Conservation (phyloP, 2,888 invertebrate species). For the Creontiades dilutus region DNA sequence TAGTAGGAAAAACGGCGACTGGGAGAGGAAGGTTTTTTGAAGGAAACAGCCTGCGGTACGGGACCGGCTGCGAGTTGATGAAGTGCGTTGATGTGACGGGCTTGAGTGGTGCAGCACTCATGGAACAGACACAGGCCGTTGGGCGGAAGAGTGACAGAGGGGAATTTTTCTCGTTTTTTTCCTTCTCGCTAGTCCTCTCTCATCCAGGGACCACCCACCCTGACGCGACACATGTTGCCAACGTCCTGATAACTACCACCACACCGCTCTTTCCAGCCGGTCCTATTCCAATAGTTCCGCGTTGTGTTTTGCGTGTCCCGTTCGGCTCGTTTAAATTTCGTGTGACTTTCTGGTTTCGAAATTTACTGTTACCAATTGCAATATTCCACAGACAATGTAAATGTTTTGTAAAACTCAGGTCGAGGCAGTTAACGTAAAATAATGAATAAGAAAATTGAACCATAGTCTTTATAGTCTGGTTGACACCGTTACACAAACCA, state of each 20-base stretch:
- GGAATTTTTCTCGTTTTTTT: neutral
- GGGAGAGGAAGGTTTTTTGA: neutral
- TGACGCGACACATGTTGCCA: conserved; percentile 30
- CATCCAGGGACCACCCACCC: conserved; percentile 21
- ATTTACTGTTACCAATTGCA: no score
- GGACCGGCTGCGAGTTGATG: conserved; percentile 25
- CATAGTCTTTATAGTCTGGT: no score
- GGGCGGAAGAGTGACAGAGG: neutral
- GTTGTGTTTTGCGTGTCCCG: neutral
- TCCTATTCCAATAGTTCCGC: neutral
- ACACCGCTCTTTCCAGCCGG: neutral
- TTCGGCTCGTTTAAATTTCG: no score
- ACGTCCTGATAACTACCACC: conserved; percentile 18
- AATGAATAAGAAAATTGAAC: no score
- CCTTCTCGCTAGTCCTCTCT: conserved; percentile 25
- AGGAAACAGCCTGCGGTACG: conserved; percentile 18
- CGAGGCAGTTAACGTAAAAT: no score
- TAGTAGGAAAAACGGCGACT: neutral
- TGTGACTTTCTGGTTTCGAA: no score
- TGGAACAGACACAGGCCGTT: neutral
- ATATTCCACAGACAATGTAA: no score
- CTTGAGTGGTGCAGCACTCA: neutral
- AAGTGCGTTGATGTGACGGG: conserved; percentile 42
- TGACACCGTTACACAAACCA: no score
- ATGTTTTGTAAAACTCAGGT: no score